Evolutionary conservation across 2,888 invertebrate genomes (phyloP), one percentile per base, ranked within the genome.

Genomic region (Lepidonotus clava): DNA sequence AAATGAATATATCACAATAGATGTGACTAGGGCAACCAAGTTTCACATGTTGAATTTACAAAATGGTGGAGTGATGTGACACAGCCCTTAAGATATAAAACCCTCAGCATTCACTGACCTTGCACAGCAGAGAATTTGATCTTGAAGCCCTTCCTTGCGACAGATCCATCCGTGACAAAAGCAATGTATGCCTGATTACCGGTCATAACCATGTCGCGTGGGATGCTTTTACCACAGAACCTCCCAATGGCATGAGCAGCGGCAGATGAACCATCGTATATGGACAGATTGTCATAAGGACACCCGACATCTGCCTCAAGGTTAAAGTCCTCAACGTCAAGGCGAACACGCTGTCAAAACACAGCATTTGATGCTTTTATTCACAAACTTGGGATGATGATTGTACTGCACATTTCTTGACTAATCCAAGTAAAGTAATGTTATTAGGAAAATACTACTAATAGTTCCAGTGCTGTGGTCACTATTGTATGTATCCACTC

Each of bases 251-350:
- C 46, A 11, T n/a, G 6, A 1, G 41, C 4, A 1, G 11, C 1
- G 28, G 41, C 5, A 8, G 41, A 41, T 11, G 1, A 1, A 1
- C 80, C 80, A 32, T 80, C 80, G 51, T 80, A 80, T 0, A 80
- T 18, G 51, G 41, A 32, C 5, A 80, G 80, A 80, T 28, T 46
- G 51, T 80, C 80, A n/a, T 80, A 80, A 28, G 40, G 5, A 24
- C 80, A 80, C 0, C n/a, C 28, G 6, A 46, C 2, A 24, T 80
- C 80, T 11, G 36, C 71, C 51, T 80, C 80, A 0, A 80, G 5
- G 8, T 46, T 28, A 80, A 80, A 80, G 80, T 80, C 80, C 24
- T 80, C 28, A 1, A 80, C 6, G 28, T 46, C 51, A n/a, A 80
- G 24, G 1, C 51, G 24, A 0, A 80, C 46, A 1, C 21, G 21